phyloP scores from a whole-genome alignment of 1,140 invertebrate genomes.

The Steinernema feltiae region DNA sequence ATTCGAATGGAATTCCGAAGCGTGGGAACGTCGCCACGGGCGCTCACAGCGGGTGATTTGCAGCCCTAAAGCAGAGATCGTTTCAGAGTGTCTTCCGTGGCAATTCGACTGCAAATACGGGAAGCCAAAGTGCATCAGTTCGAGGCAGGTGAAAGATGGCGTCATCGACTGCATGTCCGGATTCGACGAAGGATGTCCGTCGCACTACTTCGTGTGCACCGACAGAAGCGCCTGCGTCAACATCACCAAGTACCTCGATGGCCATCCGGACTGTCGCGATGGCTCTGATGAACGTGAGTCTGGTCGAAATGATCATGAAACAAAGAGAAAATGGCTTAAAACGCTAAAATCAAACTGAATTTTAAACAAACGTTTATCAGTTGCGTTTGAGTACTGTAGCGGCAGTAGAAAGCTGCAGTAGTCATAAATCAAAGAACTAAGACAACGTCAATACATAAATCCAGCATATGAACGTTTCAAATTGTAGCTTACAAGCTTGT shows the following conservation, averaged over 20 bases:
- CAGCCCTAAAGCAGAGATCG: not conserved
- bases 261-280: conserved; percentile 33
- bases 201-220: conserved; percentile 38
- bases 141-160: conserved; percentile 33
- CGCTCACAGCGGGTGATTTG: not conserved
- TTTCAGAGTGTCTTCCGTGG: conserved; percentile 43
- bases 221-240: conserved; percentile 34
- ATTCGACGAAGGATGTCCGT: conserved; percentile 39
- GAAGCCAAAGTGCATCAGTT: conserved; percentile 35
- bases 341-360: no score
- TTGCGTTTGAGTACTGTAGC: no score
- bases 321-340: not conserved
- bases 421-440: no score
- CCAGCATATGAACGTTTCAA: no score
- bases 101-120: conserved; percentile 46
- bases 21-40: not conserved
- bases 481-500: no score
- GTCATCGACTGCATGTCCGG: conserved; percentile 43
- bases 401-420: no score
- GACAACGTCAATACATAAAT: no score
- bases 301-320: not conserved
- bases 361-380: no score
- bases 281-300: conserved; percentile 41
- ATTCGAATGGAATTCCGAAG: not conserved
- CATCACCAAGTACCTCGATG: conserved; percentile 32